Percentiles rank a stretch among this genome's conserved stretches.
These are phyloP conservation scores for Porites lobata DNA, from an alignment of 92 coral and sea anemone species.

Conservation along the genomic window DNA sequence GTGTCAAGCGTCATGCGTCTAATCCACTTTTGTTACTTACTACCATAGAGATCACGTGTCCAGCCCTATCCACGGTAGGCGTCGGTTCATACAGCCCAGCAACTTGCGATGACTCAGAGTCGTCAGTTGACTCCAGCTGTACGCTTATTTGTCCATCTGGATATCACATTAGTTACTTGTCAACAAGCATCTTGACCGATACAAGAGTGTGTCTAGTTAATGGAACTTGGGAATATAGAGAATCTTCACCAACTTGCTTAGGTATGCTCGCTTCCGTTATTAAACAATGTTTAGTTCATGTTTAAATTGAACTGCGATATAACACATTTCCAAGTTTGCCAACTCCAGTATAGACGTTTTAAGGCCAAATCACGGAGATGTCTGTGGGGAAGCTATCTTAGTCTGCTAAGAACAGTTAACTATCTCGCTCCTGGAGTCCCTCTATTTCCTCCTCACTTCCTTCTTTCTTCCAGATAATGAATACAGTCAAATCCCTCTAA, in stretches of 20 bases:
- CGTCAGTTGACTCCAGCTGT: not conserved
- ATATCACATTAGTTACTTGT: not conserved
- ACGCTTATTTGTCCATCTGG: constrained; percentile 13
- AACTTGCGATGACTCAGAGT: not conserved
- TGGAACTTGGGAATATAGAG: constrained; percentile 29
- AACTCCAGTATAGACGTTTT: no score
- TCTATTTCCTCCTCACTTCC: no score
- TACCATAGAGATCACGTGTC: constrained; percentile 13
- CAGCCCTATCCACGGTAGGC: not conserved
- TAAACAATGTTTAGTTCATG: no score
- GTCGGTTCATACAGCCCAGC: constrained; percentile 4
- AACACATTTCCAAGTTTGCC: no score
- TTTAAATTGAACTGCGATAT: no score
- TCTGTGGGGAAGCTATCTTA: no score
- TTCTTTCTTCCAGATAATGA: no score
- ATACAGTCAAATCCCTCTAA: no score
- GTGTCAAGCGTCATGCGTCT: not conserved
- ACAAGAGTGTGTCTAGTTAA: not conserved
- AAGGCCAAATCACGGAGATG: no score
- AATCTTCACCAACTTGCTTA: not conserved
- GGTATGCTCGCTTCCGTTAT: not conserved
- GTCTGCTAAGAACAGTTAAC: no score
- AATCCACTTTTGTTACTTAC: not conserved
- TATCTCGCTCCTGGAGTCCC: no score
- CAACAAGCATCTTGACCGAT: not conserved